Base-by-base conservation (phyloP, 2,888 invertebrate species). In the Pegoplata infirma region DNA sequence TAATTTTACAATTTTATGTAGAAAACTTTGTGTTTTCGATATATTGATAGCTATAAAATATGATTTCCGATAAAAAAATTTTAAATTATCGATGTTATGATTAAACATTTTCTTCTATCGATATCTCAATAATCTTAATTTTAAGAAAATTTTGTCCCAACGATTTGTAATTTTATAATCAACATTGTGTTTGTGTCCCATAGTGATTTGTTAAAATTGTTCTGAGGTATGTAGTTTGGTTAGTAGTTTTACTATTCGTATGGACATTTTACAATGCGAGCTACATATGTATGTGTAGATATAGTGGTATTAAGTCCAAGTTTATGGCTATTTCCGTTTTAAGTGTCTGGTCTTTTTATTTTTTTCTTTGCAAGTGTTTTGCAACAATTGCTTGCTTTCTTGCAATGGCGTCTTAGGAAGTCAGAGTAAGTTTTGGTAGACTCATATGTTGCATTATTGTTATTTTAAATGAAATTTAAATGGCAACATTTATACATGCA, bases 391-490 rank as follows among this genome's bases (percentile, higher is more conserved):
- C 49, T 46, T 55, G 5, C 56, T n/a, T 25, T 25, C 25, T 68
- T 23, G 17, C 49, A 56, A 63, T 64, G 68, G 77, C 63, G 55
- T 71, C 76, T 51, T 28, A 6, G 40, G 28, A 49, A 58, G 64
- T 44, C 49, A 16, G 32, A 10, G 3, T 32, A 40, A 14, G 51
- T 44, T 58, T 67, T 71, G 63, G 63, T 58, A 71, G 36, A 64
- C 58, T 77, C 64, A 53, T 69, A 53, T 77, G 68, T 47, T 77
- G 68, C 58, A 16, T 46, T 63, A 59, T 77, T 68, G 53, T 68
- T 77, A 63, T 64, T 73, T 73, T 64, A 73, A 64, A 68, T 58
- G 40, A 63, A 63, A 63, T 61, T 63, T 72, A 63, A 77, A 68
- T 77, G 49, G 51, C 19, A 28, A 19, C 55, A 61, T 19, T 1